Evolutionary conservation across 92 coral and sea anemone genomes (phyloP).

Genomic region (Pocillopora meandrina): DNA sequence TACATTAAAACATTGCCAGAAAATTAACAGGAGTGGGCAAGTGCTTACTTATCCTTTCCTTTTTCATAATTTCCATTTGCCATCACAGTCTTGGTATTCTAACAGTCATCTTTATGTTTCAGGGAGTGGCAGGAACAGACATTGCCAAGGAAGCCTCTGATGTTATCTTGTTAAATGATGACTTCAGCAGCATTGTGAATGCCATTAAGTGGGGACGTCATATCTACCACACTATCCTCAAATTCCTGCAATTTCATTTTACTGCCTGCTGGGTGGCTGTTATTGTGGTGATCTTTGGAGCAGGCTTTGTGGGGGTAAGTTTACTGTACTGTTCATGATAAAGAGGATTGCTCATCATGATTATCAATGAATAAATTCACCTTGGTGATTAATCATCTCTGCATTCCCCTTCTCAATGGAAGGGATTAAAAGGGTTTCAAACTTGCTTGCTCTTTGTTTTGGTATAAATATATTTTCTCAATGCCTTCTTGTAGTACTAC

Average conservation of each 20-base stretch:
- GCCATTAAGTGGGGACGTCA: constrained; percentile 93
- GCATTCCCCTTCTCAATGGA: too few relatives aligned
- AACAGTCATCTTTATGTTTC: background rate
- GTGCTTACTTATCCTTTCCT: too few relatives aligned
- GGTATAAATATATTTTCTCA: too few relatives aligned
- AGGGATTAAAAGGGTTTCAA: too few relatives aligned
- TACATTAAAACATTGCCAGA: too few relatives aligned
- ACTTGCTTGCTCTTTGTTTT: too few relatives aligned
- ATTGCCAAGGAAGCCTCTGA: constrained; percentile 82
- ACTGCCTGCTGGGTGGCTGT: constrained; percentile 86
- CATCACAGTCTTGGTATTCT: background rate
- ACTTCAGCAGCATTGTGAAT: constrained; percentile 83
- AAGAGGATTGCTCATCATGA: too few relatives aligned
- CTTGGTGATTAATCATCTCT: too few relatives aligned
- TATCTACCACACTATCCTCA: constrained; percentile 77
- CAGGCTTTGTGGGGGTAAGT: constrained; percentile 80
- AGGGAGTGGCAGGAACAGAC: constrained; percentile 92
- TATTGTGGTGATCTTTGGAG: constrained; percentile 75
- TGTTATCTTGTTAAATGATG: constrained; percentile 78
- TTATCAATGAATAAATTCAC: too few relatives aligned
- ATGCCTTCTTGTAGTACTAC: too few relatives aligned
- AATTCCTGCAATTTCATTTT: constrained; percentile 87
- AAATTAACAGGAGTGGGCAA: too few relatives aligned
- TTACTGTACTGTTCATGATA: background rate
- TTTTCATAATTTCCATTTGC: too few relatives aligned